Evolutionary conservation across 1,140 invertebrate species (phyloP), one percentile per base, ranked within the genome.

Genomic region (Caenorhabditis remanei): DNA sequence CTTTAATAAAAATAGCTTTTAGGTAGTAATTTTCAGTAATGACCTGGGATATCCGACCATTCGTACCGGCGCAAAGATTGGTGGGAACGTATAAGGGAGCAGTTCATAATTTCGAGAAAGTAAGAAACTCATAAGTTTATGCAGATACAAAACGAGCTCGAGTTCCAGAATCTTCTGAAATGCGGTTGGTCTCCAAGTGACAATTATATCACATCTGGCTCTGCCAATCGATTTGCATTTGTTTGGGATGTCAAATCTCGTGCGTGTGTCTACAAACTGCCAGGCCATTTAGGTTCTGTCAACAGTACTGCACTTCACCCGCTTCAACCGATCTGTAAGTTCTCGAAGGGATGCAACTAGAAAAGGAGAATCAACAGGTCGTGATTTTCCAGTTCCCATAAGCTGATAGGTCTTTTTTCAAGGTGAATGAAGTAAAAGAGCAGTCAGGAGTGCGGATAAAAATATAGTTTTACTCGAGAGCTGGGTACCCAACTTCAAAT

Each of bases 71-170:
- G 71, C 97, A 99, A 91, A 94, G 98, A 88, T 98, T 97, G 93
- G 95, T 98, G 0, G 98, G 98, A 94, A 95, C 98, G 55, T 95
- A 99, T 86, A 94, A 94, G 86, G 97, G 97, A 0, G 97, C 99
- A 94, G 96, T 97, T 91, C 97, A 99, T 93, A 99, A 98, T 94
- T 99, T 98, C 94, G 98, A 99, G 94, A 98, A 98, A 94, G 96
- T 71, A 7, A 24, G 2, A 21, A 63, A 63, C 11, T 63, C 1
- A 2, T 32, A 32, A 40, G 2, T 63, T 11, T 0, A 32, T 24
- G 14, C n/a, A 14, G 55, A 4, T 53, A 53, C 9, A 4, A 53
- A 53, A 4, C 40, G 32, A 19, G 32, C 32, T 53, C 50, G 9
- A 53, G 9, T 97, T 92, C 40, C 92, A 95, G 95, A 96, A 96